A percentile compares a stretch with the other conserved stretches of the same genome.
These are phyloP conservation scores for Scopus umbretta DNA, from an alignment of 2,113 vertebrate species.

Conservation along the genomic window DNA sequence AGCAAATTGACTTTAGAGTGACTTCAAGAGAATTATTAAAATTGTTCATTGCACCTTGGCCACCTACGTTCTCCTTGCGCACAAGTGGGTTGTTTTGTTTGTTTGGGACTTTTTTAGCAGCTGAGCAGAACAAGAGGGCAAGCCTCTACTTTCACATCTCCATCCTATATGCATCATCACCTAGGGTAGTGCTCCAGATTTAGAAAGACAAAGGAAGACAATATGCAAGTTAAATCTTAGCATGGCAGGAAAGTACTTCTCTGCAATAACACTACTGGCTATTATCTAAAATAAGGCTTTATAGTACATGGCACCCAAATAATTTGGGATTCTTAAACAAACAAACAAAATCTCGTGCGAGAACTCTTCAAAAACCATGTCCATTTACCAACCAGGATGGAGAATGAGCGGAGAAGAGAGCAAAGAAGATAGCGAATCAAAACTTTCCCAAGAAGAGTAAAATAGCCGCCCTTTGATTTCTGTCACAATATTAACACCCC, in stretches of 20 bases:
- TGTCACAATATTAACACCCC: neutral
- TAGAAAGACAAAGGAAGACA: neutral
- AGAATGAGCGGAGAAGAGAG: neutral
- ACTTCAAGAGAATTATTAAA: neutral
- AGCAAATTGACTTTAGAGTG: neutral
- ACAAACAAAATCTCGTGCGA: neutral
- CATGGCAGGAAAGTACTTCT: neutral
- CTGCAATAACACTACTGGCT: neutral
- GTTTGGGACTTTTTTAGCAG: neutral
- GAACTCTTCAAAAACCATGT: neutral
- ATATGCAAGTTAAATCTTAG: neutral
- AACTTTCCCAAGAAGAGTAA: neutral
- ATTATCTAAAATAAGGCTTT: neutral
- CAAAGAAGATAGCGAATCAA: neutral
- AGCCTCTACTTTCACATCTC: neutral
- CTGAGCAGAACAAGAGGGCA: neutral
- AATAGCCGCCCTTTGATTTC: neutral
- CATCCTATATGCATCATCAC: neutral
- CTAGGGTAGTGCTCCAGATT: neutral
- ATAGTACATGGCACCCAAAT: neutral
- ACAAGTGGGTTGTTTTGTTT: neutral
- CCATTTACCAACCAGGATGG: neutral
- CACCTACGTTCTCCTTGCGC: rapidly evolving
- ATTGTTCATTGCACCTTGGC: neutral
- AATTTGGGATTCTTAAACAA: neutral